Evolutionary conservation across 92 coral and sea anemone genomes (phyloP).

Genomic region (Montipora capitata): DNA sequence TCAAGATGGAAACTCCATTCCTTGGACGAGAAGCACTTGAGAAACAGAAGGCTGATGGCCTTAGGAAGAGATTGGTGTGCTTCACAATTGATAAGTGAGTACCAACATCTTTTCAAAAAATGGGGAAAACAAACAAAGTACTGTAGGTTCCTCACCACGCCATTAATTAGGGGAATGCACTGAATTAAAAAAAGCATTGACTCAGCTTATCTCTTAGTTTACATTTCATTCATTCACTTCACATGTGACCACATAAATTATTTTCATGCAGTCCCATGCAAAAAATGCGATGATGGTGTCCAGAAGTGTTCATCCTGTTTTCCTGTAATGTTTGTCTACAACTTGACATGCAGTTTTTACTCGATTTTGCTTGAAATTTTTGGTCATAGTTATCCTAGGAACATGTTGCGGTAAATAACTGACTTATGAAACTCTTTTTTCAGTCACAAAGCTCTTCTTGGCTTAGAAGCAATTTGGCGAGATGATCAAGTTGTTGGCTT

Average conservation of each 20-base stretch:
- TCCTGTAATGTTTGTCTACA: too few relatives aligned
- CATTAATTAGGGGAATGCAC: too few relatives aligned
- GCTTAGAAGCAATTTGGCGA: conserved; percentile 95
- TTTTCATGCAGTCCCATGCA: too few relatives aligned
- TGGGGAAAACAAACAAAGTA: background rate
- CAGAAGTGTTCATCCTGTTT: too few relatives aligned
- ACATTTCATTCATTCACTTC: too few relatives aligned
- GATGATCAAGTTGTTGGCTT: conserved; percentile 90
- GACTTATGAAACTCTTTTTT: background rate
- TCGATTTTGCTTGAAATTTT: background rate
- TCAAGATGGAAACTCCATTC: conserved; percentile 93
- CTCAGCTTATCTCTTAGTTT: too few relatives aligned
- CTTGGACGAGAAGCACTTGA: conserved; percentile 97
- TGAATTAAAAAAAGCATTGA: too few relatives aligned
- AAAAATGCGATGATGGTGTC: too few relatives aligned
- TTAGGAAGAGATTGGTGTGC: conserved; percentile 86
- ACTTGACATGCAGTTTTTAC: too few relatives aligned
- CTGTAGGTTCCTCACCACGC: background rate
- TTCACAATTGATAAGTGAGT: conserved; percentile 95
- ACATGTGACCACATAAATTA: too few relatives aligned
- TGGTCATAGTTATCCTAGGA: background rate
- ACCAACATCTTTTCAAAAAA: background rate
- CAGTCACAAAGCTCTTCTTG: conserved; percentile 95
- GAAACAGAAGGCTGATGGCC: conserved; percentile 91
- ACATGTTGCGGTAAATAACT: too few relatives aligned